phyloP scores from a whole-genome alignment of 2,797 vertebrate species.

The Typhlichthys subterraneus region DNA sequence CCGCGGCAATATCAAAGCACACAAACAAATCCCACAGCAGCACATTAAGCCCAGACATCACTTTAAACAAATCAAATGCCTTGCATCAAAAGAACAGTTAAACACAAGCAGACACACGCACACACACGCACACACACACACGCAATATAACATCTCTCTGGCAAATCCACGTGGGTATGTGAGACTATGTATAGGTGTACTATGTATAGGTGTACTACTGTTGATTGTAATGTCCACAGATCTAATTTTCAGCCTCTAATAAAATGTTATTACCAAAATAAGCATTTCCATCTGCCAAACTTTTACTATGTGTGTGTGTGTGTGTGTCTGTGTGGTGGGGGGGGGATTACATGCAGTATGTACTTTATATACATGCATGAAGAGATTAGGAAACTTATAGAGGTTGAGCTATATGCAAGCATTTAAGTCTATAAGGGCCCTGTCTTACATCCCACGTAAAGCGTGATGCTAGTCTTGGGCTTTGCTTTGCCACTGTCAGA shows the following conservation, averaged over 20 bases:
- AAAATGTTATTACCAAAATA: slow-evolving; percentile 69
- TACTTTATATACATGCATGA: too few relatives aligned
- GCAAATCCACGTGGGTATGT: slow-evolving; percentile 4
- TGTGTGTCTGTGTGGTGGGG: slow-evolving; percentile 2
- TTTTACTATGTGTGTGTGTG: slow-evolving; percentile 27
- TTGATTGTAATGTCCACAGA: slow-evolving; percentile 57
- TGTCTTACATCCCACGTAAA: too few relatives aligned
- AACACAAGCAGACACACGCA: slow-evolving; percentile 49
- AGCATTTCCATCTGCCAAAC: slow-evolving; percentile 69
- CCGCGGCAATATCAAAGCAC: slow-evolving; percentile 70
- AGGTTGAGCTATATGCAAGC: too few relatives aligned
- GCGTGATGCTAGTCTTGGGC: too few relatives aligned
- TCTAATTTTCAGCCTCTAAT: slow-evolving; percentile 65
- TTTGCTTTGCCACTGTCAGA: too few relatives aligned
- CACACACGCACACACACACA: slow-evolving; percentile 25
- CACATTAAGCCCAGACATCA: slow-evolving; percentile 74
- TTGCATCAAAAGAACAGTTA: slow-evolving; percentile 69
- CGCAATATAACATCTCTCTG: slow-evolving; percentile 19
- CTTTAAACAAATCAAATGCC: slow-evolving; percentile 76
- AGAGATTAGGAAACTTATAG: too few relatives aligned
- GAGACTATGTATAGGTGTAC: neutral
- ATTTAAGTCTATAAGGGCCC: too few relatives aligned
- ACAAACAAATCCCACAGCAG: slow-evolving; percentile 76
- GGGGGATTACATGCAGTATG: too few relatives aligned
- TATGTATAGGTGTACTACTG: slow-evolving; percentile 28